These are phyloP conservation scores for Listronotus bonariensis DNA, from an alignment of 1,140 invertebrate genomes.

Conservation along the genomic window DNA sequence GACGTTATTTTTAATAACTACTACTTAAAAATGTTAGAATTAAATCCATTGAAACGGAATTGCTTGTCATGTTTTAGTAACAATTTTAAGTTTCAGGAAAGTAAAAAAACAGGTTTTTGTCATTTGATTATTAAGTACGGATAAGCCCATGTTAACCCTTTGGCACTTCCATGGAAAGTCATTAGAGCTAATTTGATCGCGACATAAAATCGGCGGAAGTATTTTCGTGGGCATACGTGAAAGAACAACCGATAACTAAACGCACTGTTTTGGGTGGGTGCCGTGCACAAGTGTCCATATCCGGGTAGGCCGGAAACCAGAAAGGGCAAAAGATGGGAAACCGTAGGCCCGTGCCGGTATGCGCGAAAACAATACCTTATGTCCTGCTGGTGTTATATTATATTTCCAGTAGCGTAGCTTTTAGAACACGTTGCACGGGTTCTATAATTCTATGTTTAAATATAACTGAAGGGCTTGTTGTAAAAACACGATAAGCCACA, in stretches of 20 bases:
- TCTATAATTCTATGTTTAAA: too few relatives aligned
- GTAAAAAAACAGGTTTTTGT: too few relatives aligned
- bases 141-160: not conserved
- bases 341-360: constrained; percentile 28
- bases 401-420: not conserved
- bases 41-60: too few relatives aligned
- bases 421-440: too few relatives aligned
- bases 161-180: not conserved
- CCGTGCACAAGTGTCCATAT: constrained; percentile 36
- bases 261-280: constrained; percentile 40
- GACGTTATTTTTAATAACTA: too few relatives aligned
- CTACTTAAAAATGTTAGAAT: too few relatives aligned
- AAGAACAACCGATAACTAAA: constrained; percentile 37
- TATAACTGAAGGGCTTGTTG: too few relatives aligned
- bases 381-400: constrained; percentile 26
- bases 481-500: too few relatives aligned
- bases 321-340: constrained; percentile 35
- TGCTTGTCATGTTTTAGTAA: too few relatives aligned
- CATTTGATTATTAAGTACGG: too few relatives aligned
- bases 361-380: constrained; percentile 31
- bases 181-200: constrained; percentile 11
- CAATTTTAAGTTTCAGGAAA: too few relatives aligned
- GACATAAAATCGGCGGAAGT: constrained; percentile 23
- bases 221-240: constrained; percentile 22
- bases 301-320: constrained; percentile 42